Evolutionary conservation across 2,888 invertebrate genomes (phyloP).

Genomic region (Pachliopta kotzebuea): DNA sequence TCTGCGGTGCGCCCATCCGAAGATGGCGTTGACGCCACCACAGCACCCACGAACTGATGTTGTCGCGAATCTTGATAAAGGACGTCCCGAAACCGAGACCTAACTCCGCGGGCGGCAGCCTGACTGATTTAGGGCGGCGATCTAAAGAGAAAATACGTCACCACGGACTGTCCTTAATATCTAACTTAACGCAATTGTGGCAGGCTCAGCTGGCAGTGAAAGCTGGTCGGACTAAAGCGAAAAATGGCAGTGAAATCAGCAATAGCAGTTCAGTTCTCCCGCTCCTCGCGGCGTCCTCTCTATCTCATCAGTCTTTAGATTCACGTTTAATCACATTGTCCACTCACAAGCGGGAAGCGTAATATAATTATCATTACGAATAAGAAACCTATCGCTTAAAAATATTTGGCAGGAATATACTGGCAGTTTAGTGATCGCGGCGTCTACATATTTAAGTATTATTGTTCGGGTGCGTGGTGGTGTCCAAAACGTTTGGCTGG

Average conservation of each 20-base stretch:
- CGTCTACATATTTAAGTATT: conserved; percentile 54
- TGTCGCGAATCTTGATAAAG: conserved; percentile 72
- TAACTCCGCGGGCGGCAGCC: conserved; percentile 43
- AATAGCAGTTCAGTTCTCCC: conserved; percentile 42
- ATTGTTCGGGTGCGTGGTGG: conserved; percentile 48
- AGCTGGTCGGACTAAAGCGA: conserved; percentile 54
- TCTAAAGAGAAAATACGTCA: conserved; percentile 37
- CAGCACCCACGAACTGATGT: conserved; percentile 75
- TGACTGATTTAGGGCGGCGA: conserved; percentile 39
- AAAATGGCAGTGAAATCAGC: conserved; percentile 54
- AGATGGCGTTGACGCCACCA: conserved; percentile 77
- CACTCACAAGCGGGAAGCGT: conserved; percentile 58
- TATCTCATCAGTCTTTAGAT: conserved; percentile 45
- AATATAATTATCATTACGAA: conserved; percentile 45
- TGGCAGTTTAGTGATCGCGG: conserved; percentile 42
- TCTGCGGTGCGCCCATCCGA: conserved; percentile 78
- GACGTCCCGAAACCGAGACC: conserved; percentile 39
- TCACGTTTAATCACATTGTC: conserved; percentile 40
- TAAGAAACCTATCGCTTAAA: conserved; percentile 38
- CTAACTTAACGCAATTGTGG: conserved; percentile 53
- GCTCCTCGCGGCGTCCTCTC: conserved; percentile 26
- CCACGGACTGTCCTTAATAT: conserved; percentile 39
- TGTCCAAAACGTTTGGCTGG: conserved; percentile 50
- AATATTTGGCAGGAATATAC: conserved; percentile 49
- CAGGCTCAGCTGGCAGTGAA: conserved; percentile 62